Percentiles rank a stretch among this genome's conserved stretches.
These are phyloP conservation scores for Cheirogaleus major DNA, from an alignment of 2,797 vertebrate species.

Conservation along the genomic window DNA sequence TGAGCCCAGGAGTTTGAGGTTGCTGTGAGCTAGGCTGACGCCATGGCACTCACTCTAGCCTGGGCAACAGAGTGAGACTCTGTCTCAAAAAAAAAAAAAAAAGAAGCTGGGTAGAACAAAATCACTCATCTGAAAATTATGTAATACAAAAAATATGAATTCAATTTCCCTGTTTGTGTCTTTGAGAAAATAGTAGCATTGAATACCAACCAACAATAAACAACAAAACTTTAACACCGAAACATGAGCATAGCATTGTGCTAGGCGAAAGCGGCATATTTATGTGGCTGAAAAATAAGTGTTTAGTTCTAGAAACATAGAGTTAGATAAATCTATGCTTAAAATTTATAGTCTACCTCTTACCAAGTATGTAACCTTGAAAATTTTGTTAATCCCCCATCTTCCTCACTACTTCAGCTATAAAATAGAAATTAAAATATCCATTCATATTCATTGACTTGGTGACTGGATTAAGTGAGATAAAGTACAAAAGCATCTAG, in stretches of 20 bases:
- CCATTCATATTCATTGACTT: neutral
- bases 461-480: neutral
- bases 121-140: slow-evolving; percentile 16
- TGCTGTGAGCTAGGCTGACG: no score
- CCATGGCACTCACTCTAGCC: no score
- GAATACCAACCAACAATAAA: neutral
- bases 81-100: no score
- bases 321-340: neutral
- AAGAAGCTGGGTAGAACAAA: neutral
- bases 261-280: neutral
- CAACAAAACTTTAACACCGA: neutral
- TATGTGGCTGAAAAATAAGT: neutral
- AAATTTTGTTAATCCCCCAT: neutral
- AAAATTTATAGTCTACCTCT: neutral
- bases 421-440: neutral
- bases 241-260: neutral
- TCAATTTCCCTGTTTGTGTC: neutral
- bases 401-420: neutral
- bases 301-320: neutral
- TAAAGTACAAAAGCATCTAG: neutral
- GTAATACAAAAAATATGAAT: slow-evolving; percentile 25
- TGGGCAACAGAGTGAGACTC: no score
- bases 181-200: neutral
- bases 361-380: neutral
- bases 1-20: no score